These are phyloP conservation scores for Macrotrachela quadricornifera DNA, from an alignment of 1,140 invertebrate genomes.

Conservation along the genomic window DNA sequence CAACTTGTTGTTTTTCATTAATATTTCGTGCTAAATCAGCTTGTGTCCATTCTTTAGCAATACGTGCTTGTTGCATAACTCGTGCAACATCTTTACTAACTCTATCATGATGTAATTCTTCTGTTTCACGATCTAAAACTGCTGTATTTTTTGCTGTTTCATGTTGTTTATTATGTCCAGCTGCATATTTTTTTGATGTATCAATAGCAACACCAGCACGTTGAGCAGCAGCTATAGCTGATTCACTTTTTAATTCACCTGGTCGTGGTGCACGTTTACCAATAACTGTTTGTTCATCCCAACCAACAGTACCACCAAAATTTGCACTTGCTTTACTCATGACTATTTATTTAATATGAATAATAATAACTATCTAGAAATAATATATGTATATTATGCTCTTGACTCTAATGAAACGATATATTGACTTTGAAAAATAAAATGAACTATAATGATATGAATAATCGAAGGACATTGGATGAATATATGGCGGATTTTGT, in stretches of 20 bases:
- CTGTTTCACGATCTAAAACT: conserved; percentile 87
- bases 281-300: conserved; percentile 3
- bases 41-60: conserved; percentile 71
- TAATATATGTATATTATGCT: no score
- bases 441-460: no score
- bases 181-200: conserved; percentile 30
- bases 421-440: background rate
- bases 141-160: conserved; percentile 77
- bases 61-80: conserved; percentile 77
- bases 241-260: background rate
- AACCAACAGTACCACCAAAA: background rate
- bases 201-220: conserved; percentile 1
- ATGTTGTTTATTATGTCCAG: conserved; percentile 80
- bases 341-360: no score
- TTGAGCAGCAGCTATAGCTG: conserved; percentile 4
- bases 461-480: no score
- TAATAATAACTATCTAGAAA: no score
- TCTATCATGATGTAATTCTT: conserved; percentile 80
- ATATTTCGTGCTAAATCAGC: conserved; percentile 91
- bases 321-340: no score
- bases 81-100: conserved; percentile 57
- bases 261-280: conserved; percentile 2
- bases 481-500: no score
- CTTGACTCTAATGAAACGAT: background rate
- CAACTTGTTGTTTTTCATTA: conserved; percentile 84